Base-by-base conservation (phyloP, 2,113 vertebrate species). In the Desmodus rotundus region DNA sequence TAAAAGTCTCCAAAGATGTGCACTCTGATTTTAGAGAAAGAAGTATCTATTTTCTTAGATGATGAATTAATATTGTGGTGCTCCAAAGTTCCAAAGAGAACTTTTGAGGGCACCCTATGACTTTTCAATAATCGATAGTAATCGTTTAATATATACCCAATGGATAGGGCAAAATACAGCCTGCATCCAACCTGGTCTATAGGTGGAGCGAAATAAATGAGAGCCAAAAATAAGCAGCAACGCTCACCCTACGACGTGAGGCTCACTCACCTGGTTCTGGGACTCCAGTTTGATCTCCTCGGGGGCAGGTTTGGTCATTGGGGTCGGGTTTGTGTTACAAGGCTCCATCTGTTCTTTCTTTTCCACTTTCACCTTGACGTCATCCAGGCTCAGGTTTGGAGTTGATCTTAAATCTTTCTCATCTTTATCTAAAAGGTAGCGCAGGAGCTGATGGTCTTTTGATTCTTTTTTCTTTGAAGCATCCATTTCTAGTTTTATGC, bases 371-470 rank as follows among this genome's bases (percentile, higher is more conserved):
- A 99, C 99, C 95, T 99, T 98, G 1, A 99, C 99, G 0, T 99
- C 99, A 22, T 99, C 99, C 92, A 99, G 98, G 97, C 98, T 99
- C 91, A 99, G 98, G 41, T 99, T 98, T 0, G 99, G 99, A 81
- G 99, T 98, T 61, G 99, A 98, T 0, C 98, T 98, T 93, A 99
- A 97, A 94, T 99, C 99, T 92, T 99, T 99, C 97, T 99, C 99
- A 1, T 99, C 99, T 65, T 99, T 99, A 92, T 99, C 99, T 84
- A 99, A 98, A 36, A 99, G 99, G 94, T 99, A 99, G 7, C 99
- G 99, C 5, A 99, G 99, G 61, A 99, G 98, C 98, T 99, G 99
- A 89, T 99, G 99, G 97, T 99, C 99, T 97, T 99, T 99, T 33
- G 98, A 99, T 7, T 99, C 99, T 91, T 99, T 99, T 89, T 99